Evolutionary conservation across 2,888 invertebrate species (phyloP), one percentile per base, ranked within the genome.

Genomic region (Barypeithes pellucidus): DNA sequence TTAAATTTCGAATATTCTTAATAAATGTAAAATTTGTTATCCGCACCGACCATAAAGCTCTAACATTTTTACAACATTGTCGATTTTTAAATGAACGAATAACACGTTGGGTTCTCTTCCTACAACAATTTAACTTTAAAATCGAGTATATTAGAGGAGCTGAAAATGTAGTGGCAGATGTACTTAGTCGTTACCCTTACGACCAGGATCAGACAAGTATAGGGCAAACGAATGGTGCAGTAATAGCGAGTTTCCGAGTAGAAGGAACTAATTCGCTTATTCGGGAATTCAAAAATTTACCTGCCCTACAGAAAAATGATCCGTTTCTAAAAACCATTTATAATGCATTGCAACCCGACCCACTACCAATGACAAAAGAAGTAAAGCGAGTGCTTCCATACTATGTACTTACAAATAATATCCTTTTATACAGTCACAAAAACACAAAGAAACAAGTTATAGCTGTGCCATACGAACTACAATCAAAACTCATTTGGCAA

Each of bases 21-120:
- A 45, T 61, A 11, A 73, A 69, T 1, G 14, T 24, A 14, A 41
- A 39, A 11, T 12, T 78, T 3, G 57, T 69, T 41, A 75, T 77
- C 29, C 63, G 67, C 1, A 76, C 78, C 0, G 77, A 78, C 59
- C 76, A 77, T 24, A 39, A 61, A 36, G 76, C 75, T 9, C 24
- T 77, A 3, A 75, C 61, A 24, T 77, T 75, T 29, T 16, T 77
- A 29, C 41, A 65, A 47, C 67, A 70, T 5, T 75, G 77, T 16
- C 68, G 72, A 16, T 59, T 77, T 2, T 65, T 75, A 45, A 69
- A 68, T 61, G 66, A 73, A 3, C 20, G 73, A 9, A 14, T 76
- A 3, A 76, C 73, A 16, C 61, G 72, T 9, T 73, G 76, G 77
- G 14, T 72, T 2, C 60, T 77, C 39, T 57, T 60, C 14, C 22